A percentile compares a stretch with the other conserved stretches of the same genome.
Conservation (phyloP, 2,113 vertebrate genomes). For the Girardinichthys multiradiatus region DNA sequence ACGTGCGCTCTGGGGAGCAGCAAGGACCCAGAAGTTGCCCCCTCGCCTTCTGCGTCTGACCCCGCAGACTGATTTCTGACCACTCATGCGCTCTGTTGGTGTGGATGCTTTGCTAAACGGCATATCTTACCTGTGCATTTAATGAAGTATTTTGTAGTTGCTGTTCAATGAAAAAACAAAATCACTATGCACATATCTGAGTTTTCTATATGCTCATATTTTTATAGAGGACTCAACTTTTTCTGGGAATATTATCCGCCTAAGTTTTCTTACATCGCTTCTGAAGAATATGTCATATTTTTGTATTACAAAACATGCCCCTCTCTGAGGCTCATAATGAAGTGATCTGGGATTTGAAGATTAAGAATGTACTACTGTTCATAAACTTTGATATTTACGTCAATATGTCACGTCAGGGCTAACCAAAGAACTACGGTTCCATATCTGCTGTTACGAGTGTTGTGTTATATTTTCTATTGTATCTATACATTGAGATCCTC, state of each 20-base stretch:
- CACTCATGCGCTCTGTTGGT: slow-evolving; percentile 18
- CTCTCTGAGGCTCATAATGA: slow-evolving; percentile 55
- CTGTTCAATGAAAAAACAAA: slow-evolving; percentile 54
- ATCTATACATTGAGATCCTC: slow-evolving; percentile 51
- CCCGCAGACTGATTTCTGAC: slow-evolving; percentile 1
- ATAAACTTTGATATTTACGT: slow-evolving; percentile 76
- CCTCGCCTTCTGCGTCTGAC: not conserved
- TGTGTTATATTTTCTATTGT: slow-evolving; percentile 72
- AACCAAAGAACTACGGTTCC: slow-evolving; percentile 94
- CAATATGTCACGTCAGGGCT: slow-evolving; percentile 85
- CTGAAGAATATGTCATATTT: slow-evolving; percentile 65
- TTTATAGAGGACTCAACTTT: slow-evolving; percentile 67
- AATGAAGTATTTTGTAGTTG: slow-evolving; percentile 58
- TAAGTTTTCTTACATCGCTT: slow-evolving; percentile 78
- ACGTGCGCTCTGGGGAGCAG: slow-evolving; percentile 15
- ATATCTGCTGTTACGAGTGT: slow-evolving; percentile 82
- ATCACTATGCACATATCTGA: slow-evolving; percentile 74
- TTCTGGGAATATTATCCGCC: slow-evolving; percentile 60
- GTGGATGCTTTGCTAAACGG: slow-evolving; percentile 39
- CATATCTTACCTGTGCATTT: slow-evolving; percentile 56
- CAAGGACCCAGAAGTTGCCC: slow-evolving; percentile 34
- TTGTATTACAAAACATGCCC: slow-evolving; percentile 57
- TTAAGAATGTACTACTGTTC: slow-evolving; percentile 86
- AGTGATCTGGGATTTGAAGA: slow-evolving; percentile 81
- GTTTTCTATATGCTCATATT: slow-evolving; percentile 66